Evolutionary conservation across 2,113 vertebrate genomes (phyloP), one percentile per base, ranked within the genome.

Genomic region (Pholis gunnellus): DNA sequence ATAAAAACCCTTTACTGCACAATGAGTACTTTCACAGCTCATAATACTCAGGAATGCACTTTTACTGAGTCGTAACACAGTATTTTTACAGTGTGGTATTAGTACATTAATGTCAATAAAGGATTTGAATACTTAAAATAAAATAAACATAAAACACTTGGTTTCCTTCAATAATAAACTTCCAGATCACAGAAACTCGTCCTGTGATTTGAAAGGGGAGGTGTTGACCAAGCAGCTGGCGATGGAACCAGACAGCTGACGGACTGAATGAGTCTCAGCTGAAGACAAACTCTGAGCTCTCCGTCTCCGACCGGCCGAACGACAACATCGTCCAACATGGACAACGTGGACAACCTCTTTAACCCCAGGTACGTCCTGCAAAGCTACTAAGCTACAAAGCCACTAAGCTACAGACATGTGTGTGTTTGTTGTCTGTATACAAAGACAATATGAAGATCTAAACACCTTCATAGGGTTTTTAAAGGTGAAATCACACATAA

Each of bases 221-320:
- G 63, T 0, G 61, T 69, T 86, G 78, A 88, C 83, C 38, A 57
- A 1, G 50, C 76, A 31, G 42, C 42, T 46, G 74, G 9, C 75
- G 87, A 93, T 68, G 57, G 88, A 84, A 25, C 6, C 46, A 2
- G 63, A 88, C 92, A 93, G 92, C 89, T 91, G 91, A 88, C 60
- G 25, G 79, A 22, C 9, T 5, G n/a, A 5, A n/a, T 13, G 11
- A 4, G 48, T 63, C 70, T 72, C 71, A 36, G 75, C 60, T 17
- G 9, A 63, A n/a, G 67, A 56, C 27, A 0, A 20, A 11, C 56
- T 25, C 44, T 0, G 75, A 72, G 63, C 46, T 79, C 48, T 56
- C 5, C 17, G 64, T 46, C 29, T n/a, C 14, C 0, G 42, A 66
- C 10, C 29, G 7, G 2, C 50, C n/a, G 40, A 31, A 6, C 7